A percentile compares a stretch with the other conserved stretches of the same genome.
Evolutionary conservation across 2,113 vertebrate species (phyloP).

Genomic region (Serinus canaria): DNA sequence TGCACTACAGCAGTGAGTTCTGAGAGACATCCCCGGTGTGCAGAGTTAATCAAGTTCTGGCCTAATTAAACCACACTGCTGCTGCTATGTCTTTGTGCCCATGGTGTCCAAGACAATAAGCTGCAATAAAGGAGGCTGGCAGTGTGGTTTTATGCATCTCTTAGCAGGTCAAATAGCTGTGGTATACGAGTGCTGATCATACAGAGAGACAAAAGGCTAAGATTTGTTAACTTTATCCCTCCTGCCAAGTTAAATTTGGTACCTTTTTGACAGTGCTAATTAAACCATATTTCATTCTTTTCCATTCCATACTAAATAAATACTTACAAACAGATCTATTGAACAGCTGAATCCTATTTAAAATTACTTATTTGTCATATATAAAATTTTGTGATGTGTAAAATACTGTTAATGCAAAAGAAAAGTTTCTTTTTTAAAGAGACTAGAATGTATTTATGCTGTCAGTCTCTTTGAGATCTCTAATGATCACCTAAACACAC

Average conservation of each 20-base stretch:
- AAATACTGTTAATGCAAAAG: not conserved
- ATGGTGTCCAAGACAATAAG: not conserved
- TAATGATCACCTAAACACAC: not conserved
- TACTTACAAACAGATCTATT: not conserved
- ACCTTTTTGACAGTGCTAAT: not conserved
- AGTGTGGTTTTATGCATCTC: not conserved
- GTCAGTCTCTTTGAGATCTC: not conserved
- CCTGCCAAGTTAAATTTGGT: not conserved
- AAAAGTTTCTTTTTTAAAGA: not conserved
- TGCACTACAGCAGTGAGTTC: accelerated
- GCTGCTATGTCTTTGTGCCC: not conserved
- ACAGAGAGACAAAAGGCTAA: not conserved
- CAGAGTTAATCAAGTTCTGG: not conserved
- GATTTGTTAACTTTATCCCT: conserved; percentile 5
- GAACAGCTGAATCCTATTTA: not conserved
- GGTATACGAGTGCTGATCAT: not conserved
- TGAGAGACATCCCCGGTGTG: not conserved
- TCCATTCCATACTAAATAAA: not conserved
- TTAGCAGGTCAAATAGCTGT: not conserved
- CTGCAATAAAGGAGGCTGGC: not conserved
- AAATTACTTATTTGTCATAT: not conserved
- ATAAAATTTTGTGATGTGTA: not conserved
- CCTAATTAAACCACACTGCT: not conserved
- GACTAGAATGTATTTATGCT: not conserved
- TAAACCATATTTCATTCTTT: not conserved